Evolutionary conservation across 2,797 vertebrate genomes (phyloP).

Genomic region (Harpagifer antarcticus): DNA sequence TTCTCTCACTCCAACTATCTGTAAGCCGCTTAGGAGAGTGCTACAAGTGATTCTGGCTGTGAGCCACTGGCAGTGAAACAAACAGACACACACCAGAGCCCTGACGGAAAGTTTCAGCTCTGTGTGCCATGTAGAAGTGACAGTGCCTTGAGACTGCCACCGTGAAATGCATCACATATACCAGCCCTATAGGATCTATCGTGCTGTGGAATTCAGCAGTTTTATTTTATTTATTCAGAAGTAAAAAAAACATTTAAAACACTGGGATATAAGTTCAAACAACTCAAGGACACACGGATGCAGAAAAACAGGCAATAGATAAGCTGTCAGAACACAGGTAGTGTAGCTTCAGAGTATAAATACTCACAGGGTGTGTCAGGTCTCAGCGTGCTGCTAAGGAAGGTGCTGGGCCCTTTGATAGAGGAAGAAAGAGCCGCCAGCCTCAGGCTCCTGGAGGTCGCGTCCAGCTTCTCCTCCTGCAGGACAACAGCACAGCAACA

Average conservation of each 20-base stretch:
- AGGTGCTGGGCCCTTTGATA: conserved; percentile 74
- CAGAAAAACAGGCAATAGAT: conserved; percentile 14
- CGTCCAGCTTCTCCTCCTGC: conserved; percentile 87
- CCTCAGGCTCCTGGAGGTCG: conserved; percentile 78
- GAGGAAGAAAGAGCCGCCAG: conserved; percentile 82
- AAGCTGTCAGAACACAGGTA: conserved; percentile 27
- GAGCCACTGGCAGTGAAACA: conserved; percentile 54
- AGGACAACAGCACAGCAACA: conserved; percentile 22
- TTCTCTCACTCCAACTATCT: conserved; percentile 47
- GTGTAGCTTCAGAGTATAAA: conserved; percentile 10
- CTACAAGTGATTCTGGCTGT: conserved; percentile 58
- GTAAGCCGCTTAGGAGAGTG: conserved; percentile 52
- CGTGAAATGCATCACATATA: background rate
- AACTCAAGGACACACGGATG: conserved; percentile 2
- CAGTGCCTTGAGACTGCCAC: background rate
- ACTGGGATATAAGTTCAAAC: background rate
- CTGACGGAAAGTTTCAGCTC: conserved; percentile 39
- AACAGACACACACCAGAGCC: conserved; percentile 28
- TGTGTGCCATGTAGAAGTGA: conserved; percentile 1
- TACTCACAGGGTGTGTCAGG: conserved; percentile 88
- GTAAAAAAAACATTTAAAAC: conserved; percentile 14
- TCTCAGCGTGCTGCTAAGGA: conserved; percentile 83
- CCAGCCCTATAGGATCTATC: background rate
- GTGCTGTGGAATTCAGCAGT: background rate
- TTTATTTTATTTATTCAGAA: background rate